phyloP scores from a whole-genome alignment of 1,140 invertebrate genomes.

The Euborellia annulipes region DNA sequence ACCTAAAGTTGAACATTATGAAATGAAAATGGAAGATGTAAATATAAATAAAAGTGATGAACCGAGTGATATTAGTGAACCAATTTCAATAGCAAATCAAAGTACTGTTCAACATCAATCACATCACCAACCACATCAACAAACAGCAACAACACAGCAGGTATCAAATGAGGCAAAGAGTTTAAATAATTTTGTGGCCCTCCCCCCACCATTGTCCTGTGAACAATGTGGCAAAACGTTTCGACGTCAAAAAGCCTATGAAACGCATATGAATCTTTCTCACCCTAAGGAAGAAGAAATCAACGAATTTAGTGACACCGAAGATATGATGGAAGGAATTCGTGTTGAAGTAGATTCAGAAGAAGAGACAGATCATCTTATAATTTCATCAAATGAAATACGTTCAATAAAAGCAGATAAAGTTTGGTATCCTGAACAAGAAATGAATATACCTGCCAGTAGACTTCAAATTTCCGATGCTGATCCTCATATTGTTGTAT shows the following conservation, averaged over 20 bases:
- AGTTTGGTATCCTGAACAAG: conserved; percentile 9
- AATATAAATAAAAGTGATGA: background rate
- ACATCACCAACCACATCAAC: conserved; percentile 4
- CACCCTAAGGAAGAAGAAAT: conserved; percentile 33
- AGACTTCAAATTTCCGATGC: background rate
- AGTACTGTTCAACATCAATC: conserved; percentile 19
- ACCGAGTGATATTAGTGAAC: background rate
- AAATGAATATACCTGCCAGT: background rate
- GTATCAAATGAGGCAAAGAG: no score
- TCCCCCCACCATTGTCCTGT: conserved; percentile 28
- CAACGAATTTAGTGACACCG: conserved; percentile 61
- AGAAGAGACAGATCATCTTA: no score
- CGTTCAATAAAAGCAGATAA: conserved; percentile 2
- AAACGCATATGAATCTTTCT: conserved; percentile 39
- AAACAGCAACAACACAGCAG: background rate
- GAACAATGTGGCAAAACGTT: conserved; percentile 45
- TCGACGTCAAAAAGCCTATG: conserved; percentile 44
- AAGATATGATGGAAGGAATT: conserved; percentile 69
- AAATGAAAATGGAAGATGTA: background rate
- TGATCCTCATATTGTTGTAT: background rate
- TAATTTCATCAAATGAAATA: no score
- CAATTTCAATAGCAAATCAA: background rate
- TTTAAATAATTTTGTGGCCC: conserved; percentile 8
- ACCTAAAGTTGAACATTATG: conserved; percentile 25
- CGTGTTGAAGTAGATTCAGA: conserved; percentile 36